Base-by-base conservation (phyloP, 2,888 invertebrate species). In the Cloeon dipterum region DNA sequence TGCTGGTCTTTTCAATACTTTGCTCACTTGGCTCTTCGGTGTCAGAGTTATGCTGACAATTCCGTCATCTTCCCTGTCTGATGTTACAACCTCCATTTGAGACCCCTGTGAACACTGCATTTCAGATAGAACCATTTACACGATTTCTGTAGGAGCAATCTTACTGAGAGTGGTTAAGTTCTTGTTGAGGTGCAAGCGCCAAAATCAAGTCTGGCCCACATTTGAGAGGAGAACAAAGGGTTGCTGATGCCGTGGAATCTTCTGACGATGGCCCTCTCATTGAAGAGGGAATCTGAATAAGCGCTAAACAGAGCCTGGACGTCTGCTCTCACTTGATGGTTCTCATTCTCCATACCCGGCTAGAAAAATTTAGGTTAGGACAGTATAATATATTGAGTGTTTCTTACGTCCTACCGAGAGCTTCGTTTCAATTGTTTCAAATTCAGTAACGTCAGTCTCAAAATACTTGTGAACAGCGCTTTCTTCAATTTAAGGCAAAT, bases 221-320 rank as follows among this genome's bases (percentile, higher is more conserved):
- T 70, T 37, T 79, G 61, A 5, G 89, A 79, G 3, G 91, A 83
- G 61, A 74, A 94, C 56, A 86, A 85, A 0, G 94, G 94, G 52
- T 88, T 89, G 40, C 70, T 69, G 50, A 94, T 91, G 1, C 94
- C 94, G 57, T 93, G 86, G 50, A 94, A 85, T 47, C 94, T 83
- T 47, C 88, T 68, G 2, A 93, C 91, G 37, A 94, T 64, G 37
- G 81, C 71, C 41, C 89, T 66, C 1, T 88, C 89, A 32, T 76
- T 82, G 51, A 93, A 86, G 40, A 61, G 69, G 50, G 77, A 81
- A 47, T 91, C 89, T 42, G 70, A 68, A 51, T 85, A 82, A 51
- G 69, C 70, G 39, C 59, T 56, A 45, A 91, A 66, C 41, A 93
- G 60, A 16, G 68, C 63, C 32, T 74, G 65, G 4, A 83, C 68